Evolutionary conservation across 1,140 invertebrate species (phyloP).

Genomic region (Sipha flava): DNA sequence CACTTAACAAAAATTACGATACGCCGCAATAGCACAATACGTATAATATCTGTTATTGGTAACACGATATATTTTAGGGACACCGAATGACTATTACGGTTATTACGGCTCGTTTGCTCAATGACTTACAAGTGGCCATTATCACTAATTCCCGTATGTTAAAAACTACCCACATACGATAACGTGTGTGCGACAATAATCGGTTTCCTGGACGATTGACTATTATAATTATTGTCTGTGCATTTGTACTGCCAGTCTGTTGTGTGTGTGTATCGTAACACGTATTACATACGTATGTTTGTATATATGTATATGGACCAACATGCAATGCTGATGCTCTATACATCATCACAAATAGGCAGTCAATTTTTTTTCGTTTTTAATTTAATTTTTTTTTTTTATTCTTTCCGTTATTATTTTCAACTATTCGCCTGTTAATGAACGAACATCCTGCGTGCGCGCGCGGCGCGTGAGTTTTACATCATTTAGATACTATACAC

Average conservation of each 20-base stretch:
- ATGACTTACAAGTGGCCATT: constrained; percentile 30
- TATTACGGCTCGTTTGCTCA: constrained; percentile 13
- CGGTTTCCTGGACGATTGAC: constrained; percentile 26
- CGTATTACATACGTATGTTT: neutral
- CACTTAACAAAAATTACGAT: too few relatives aligned
- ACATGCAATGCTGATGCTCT: too few relatives aligned
- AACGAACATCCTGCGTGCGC: constrained; percentile 19
- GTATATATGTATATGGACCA: neutral
- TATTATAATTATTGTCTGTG: constrained; percentile 6
- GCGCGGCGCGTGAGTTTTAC: constrained; percentile 10
- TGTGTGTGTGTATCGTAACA: too few relatives aligned
- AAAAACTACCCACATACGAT: constrained; percentile 30
- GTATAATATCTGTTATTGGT: too few relatives aligned
- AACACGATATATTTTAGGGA: neutral
- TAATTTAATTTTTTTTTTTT: neutral
- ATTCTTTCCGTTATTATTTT: neutral
- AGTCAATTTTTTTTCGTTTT: neutral
- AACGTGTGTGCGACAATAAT: constrained; percentile 2
- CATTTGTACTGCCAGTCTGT: too few relatives aligned
- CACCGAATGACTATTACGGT: neutral
- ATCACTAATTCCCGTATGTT: constrained; percentile 32
- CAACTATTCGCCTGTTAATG: constrained; percentile 18
- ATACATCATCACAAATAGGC: too few relatives aligned
- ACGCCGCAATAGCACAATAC: too few relatives aligned
- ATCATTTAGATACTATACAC: neutral